Evolutionary conservation across 2,797 vertebrate genomes (phyloP).

Genomic region (Gorsachius magnificus): DNA sequence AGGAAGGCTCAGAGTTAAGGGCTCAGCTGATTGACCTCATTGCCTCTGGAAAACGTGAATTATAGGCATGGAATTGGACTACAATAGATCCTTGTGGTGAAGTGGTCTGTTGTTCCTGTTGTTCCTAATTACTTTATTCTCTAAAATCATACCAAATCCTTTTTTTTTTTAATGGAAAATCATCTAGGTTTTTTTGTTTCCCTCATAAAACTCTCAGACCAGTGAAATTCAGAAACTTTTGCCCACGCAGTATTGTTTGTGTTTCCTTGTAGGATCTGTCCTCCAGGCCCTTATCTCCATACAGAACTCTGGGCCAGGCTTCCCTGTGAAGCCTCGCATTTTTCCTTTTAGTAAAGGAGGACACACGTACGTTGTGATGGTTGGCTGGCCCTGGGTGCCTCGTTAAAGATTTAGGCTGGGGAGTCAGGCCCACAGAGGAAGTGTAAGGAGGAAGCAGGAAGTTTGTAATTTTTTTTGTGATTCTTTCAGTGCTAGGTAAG

Average conservation of each 20-base stretch:
- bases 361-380: accelerated
- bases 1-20: neutral
- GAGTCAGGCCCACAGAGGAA: neutral
- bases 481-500: neutral
- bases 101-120: neutral
- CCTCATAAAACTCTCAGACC: neutral
- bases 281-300: neutral
- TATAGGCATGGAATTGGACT: conserved; percentile 11
- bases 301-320: neutral
- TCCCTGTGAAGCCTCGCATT: neutral
- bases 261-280: neutral
- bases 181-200: neutral
- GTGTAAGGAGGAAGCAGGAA: conserved; percentile 9
- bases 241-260: neutral
- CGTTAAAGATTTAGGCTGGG: neutral
- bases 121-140: neutral
- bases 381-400: neutral
- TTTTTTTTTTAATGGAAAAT: conserved; percentile 26
- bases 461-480: neutral
- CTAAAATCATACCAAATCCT: neutral
- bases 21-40: neutral
- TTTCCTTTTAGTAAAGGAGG: neutral
- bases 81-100: conserved; percentile 4
- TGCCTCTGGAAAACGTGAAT: neutral
- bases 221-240: neutral